Conservation (phyloP, 2,797 vertebrate species). For the Darevskia nairensis region DNA sequence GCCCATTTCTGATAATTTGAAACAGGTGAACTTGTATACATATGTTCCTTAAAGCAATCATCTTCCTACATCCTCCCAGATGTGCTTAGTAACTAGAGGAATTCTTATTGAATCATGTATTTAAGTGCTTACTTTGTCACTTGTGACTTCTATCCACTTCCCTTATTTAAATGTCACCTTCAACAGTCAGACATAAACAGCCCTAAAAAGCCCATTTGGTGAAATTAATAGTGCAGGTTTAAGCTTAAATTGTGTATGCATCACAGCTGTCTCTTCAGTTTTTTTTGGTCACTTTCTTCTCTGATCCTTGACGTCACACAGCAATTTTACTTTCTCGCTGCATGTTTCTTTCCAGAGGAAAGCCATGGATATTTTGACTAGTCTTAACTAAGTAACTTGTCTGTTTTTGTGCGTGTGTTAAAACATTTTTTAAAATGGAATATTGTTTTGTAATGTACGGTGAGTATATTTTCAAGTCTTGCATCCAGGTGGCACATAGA, state of each 20-base stretch:
- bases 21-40: background rate
- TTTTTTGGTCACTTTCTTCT: background rate
- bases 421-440: background rate
- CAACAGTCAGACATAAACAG: background rate
- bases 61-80: background rate
- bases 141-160: background rate
- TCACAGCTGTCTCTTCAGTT: background rate
- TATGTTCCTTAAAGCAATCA: background rate
- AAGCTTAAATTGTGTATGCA: background rate
- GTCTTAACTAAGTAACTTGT: background rate
- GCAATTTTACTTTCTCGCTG: background rate
- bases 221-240: background rate
- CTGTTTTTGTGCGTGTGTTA: background rate
- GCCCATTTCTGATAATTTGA: background rate
- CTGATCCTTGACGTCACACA: background rate
- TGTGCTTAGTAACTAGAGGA: background rate
- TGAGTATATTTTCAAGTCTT: background rate
- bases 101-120: background rate
- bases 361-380: background rate
- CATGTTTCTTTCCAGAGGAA: background rate
- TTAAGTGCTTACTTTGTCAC: background rate
- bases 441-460: background rate
- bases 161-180: background rate
- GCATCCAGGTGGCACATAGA: background rate
- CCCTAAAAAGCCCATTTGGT: background rate